Evolutionary conservation across 2,797 vertebrate species (phyloP), one percentile per base, ranked within the genome.

Genomic region (Eospalax fontanierii): DNA sequence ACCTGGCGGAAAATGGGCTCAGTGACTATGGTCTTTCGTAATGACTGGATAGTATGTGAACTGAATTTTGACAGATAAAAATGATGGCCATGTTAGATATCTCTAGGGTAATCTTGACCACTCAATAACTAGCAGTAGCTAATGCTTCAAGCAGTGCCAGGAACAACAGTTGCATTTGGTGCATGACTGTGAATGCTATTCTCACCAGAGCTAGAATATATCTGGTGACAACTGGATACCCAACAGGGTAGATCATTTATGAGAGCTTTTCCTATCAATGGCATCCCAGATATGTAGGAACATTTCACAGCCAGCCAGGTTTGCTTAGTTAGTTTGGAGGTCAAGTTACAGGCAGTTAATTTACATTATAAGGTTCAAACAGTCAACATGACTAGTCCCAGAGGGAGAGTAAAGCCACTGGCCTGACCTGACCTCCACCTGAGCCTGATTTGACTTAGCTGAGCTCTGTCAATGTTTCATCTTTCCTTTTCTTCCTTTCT

Each of bases 41-140:
- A 89, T 73, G 19, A 66, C 43, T 94, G 24, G 33, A 50, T 3
- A 18, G 6, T 54, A 28, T 57, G 19, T 50, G 4, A 28, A 66
- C 22, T 78, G 2, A 88, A 26, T 66, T 92, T 85, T 63, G 33
- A 84, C 35, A 85, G 50, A 75, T 74, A 57, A 85, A 92, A 66
- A 38, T 50, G 50, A 10, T 68, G 33, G 46, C 15, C 61, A 74
- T 82, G 57, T 73, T 54, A 82, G 35, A 46, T 73, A 89, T 61
- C 38, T 30, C 54, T 46, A 88, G n/a, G 24, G 7, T 66, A 70
- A 68, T 30, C 63, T 43, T 68, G 28, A 82, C 22, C 78, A 86
- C 89, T 74, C 54, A 87, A 57, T 28, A 61, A 81, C 19, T 14
- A 65, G 59, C 63, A 22, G 35, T 28, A 66, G 4, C 43, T 3